Conservation (phyloP, 2,113 vertebrate species). For the Falco punctatus region DNA sequence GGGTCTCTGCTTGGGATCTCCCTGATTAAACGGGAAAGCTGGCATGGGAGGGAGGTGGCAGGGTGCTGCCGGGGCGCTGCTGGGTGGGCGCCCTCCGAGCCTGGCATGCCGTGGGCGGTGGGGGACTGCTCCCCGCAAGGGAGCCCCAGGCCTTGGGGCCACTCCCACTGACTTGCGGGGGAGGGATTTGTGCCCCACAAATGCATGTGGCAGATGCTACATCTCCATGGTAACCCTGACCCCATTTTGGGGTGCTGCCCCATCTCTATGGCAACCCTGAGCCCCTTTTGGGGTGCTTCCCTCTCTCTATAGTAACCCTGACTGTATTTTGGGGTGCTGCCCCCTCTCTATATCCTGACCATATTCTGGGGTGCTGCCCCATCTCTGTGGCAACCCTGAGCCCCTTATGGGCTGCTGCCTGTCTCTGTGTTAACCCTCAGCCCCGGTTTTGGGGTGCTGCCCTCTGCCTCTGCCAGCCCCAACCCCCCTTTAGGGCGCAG, state of each 20-base stretch:
- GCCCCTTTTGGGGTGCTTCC: neutral
- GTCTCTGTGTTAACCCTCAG: neutral
- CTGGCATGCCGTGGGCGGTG: fast-evolving
- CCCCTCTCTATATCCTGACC: too few relatives aligned
- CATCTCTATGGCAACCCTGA: neutral
- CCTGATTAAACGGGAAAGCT: fast-evolving
- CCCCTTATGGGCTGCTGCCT: neutral
- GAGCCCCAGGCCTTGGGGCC: neutral
- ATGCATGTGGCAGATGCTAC: neutral
- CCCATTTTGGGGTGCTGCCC: neutral
- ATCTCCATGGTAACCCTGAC: neutral
- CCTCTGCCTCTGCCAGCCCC: neutral
- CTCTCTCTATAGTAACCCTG: fast-evolving
- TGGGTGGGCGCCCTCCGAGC: fast-evolving
- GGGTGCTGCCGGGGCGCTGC: neutral
- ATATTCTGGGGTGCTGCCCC: neutral
- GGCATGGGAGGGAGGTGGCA: fast-evolving
- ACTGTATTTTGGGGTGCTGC: neutral
- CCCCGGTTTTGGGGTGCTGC: neutral
- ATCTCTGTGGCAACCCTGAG: fast-evolving
- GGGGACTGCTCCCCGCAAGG: neutral
- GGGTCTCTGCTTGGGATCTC: neutral
- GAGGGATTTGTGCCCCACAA: neutral
- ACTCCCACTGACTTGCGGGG: fast-evolving
- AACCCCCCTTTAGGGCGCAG: fast-evolving